Conservation (phyloP, 2,888 invertebrate genomes). For the Dasysyrphus tricinctus region DNA sequence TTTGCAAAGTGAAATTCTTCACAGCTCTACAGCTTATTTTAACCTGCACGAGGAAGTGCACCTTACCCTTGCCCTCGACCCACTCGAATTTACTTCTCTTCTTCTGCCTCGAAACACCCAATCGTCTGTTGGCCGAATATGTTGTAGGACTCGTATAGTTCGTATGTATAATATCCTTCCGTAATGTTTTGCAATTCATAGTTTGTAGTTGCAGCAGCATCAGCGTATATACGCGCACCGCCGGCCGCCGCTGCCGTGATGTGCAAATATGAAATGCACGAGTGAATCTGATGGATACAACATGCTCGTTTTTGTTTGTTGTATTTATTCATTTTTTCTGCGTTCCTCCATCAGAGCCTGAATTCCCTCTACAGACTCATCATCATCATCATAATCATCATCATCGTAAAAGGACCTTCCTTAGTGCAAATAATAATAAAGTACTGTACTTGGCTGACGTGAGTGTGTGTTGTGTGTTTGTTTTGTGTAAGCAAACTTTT, state of each 20-base stretch:
- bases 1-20: background rate
- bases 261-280: conserved; percentile 68
- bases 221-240: conserved; percentile 38
- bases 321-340: conserved; percentile 31
- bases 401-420: conserved; percentile 43
- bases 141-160: background rate
- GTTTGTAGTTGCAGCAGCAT: conserved; percentile 45
- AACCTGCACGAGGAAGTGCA: background rate
- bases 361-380: conserved; percentile 12
- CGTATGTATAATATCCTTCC: conserved; percentile 34
- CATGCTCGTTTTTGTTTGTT: conserved; percentile 37
- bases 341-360: conserved; percentile 15
- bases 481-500: conserved; percentile 70
- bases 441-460: conserved; percentile 57
- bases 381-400: conserved; percentile 14
- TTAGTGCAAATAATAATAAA: conserved; percentile 73
- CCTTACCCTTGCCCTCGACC: background rate
- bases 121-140: conserved; percentile 3
- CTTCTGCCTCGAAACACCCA: background rate
- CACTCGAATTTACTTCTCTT: background rate
- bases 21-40: background rate
- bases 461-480: conserved; percentile 55
- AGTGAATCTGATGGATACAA: conserved; percentile 59
- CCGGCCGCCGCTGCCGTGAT: conserved; percentile 7
- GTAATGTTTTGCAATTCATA: conserved; percentile 54